Conservation (phyloP, 1,140 invertebrate genomes). For the Formica selysi region DNA sequence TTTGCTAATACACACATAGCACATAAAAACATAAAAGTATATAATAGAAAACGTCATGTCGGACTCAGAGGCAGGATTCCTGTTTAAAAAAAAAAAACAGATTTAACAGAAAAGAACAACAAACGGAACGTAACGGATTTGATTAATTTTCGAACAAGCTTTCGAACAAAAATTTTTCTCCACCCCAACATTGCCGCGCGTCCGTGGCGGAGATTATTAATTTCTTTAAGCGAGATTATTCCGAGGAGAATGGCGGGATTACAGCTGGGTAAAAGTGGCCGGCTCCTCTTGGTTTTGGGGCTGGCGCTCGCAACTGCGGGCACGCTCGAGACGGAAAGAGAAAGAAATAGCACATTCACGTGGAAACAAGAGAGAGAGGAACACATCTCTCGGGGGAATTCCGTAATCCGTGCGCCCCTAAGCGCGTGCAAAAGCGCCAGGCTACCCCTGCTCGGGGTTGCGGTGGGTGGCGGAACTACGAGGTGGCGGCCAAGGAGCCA, state of each 20-base stretch:
- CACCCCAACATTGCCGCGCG: neutral
- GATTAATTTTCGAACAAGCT: neutral
- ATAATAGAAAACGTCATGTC: too few relatives aligned
- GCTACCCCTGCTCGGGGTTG: conserved; percentile 56
- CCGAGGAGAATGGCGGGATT: neutral
- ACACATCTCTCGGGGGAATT: conserved; percentile 35
- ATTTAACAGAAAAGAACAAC: neutral
- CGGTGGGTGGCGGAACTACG: conserved; percentile 78
- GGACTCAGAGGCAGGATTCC: too few relatives aligned
- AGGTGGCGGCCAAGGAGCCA: conserved; percentile 77
- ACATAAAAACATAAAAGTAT: too few relatives aligned
- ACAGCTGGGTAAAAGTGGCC: neutral
- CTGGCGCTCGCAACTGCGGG: neutral
- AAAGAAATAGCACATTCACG: neutral
- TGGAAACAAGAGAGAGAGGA: neutral
- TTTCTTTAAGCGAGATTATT: conserved; percentile 25
- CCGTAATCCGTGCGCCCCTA: conserved; percentile 56
- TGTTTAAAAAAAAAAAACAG: too few relatives aligned
- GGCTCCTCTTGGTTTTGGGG: neutral
- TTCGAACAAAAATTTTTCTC: neutral
- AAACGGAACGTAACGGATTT: neutral
- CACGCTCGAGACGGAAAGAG: neutral
- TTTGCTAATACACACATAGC: too few relatives aligned
- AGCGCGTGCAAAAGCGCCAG: conserved; percentile 64
- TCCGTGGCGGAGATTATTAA: conserved; percentile 17